Percentiles rank a stretch among this genome's conserved stretches.
Conservation (phyloP, 1,140 invertebrate species). For the Prorops nasuta region DNA sequence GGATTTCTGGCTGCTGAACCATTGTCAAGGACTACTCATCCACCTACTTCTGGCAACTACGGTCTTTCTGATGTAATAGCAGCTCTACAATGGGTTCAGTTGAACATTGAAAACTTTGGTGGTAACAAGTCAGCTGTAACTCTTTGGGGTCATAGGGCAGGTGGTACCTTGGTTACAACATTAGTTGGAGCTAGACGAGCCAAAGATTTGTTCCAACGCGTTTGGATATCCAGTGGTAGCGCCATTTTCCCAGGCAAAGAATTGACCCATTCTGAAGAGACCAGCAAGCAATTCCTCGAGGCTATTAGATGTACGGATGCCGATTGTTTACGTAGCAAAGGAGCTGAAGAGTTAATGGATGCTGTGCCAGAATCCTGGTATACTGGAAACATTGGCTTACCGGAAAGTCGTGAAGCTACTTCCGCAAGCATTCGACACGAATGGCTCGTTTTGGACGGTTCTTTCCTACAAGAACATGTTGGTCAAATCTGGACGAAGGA, state of each 20-base stretch:
- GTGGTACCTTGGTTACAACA: constrained; percentile 74
- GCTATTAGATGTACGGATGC: constrained; percentile 56
- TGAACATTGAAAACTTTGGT: constrained; percentile 80
- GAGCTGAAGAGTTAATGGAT: constrained; percentile 65
- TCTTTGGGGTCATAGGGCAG: constrained; percentile 76
- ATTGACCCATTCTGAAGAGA: constrained; percentile 61
- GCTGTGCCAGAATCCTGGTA: constrained; percentile 71
- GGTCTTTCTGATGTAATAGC: constrained; percentile 77
- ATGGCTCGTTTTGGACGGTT: constrained; percentile 74
- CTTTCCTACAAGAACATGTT: constrained; percentile 65
- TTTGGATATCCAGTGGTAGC: constrained; percentile 74
- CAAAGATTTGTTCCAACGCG: constrained; percentile 64
- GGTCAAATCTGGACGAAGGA: constrained; percentile 60
- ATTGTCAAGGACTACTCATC: constrained; percentile 68
- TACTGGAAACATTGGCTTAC: constrained; percentile 61
- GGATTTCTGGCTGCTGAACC: constrained; percentile 75
- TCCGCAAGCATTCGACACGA: constrained; percentile 62
- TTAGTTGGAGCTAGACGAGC: constrained; percentile 61
- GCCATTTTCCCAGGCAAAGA: constrained; percentile 66
- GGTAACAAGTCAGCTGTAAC: constrained; percentile 75
- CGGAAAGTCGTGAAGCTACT: constrained; percentile 56
- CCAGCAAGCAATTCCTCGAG: constrained; percentile 62
- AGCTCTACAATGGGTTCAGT: constrained; percentile 76
- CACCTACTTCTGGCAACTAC: constrained; percentile 81
- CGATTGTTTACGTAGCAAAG: constrained; percentile 62